Conservation (phyloP, 2,113 vertebrate genomes). For the Austrofundulus limnaeus region DNA sequence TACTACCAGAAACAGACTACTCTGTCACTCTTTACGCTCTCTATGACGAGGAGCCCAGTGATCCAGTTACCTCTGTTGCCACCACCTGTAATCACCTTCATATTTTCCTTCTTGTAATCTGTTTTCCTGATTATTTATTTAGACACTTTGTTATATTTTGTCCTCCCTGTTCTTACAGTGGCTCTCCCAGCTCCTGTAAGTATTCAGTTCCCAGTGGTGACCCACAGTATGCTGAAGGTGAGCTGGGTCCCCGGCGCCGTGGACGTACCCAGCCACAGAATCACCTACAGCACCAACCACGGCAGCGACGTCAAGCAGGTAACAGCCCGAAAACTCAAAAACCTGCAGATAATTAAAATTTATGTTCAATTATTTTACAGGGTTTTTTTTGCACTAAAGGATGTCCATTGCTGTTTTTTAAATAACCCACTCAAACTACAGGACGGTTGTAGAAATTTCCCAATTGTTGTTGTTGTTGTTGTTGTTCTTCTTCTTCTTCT, state of each 20-base stretch:
- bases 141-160: neutral
- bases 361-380: neutral
- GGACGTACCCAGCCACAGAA: constrained; percentile 72
- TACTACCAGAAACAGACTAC: constrained; percentile 85
- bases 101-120: neutral
- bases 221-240: constrained; percentile 82
- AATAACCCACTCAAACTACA: too few relatives aligned
- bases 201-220: constrained; percentile 84
- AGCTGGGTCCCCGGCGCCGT: constrained; percentile 79
- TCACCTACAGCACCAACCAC: constrained; percentile 83
- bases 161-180: constrained; percentile 71
- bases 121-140: neutral
- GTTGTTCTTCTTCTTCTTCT: too few relatives aligned
- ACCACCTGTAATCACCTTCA: constrained; percentile 78
- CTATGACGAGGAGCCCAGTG: constrained; percentile 87
- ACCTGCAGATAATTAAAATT: neutral
- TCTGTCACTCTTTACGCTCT: constrained; percentile 86
- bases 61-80: constrained; percentile 83
- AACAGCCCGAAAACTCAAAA: neutral
- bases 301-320: constrained; percentile 87
- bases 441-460: too few relatives aligned
- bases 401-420: too few relatives aligned
- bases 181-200: constrained; percentile 72
- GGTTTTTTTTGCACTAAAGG: too few relatives aligned
- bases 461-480: too few relatives aligned